These are phyloP conservation scores for Aphelocoma californica DNA, from an alignment of 2,797 vertebrate species.

Conservation along the genomic window DNA sequence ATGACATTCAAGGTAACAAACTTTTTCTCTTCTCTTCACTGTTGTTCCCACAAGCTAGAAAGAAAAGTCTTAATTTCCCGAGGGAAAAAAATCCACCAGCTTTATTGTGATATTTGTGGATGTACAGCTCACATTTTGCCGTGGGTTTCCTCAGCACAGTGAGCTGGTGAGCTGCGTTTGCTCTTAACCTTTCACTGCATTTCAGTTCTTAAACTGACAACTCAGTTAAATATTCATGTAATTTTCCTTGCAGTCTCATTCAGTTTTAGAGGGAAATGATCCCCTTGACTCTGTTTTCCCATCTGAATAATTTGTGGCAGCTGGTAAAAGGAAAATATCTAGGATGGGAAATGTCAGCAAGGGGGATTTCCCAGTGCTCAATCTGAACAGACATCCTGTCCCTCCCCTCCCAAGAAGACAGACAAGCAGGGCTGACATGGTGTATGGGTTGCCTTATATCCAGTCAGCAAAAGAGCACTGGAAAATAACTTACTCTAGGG, in stretches of 20 bases:
- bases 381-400: not conserved
- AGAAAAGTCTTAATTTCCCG: not conserved
- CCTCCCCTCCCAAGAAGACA: accelerated
- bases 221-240: not conserved
- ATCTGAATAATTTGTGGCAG: not conserved
- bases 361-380: not conserved
- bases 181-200: not conserved
- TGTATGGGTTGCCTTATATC: not conserved
- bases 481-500: not conserved
- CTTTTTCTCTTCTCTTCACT: not conserved
- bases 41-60: not conserved
- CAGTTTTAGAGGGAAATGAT: not conserved
- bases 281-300: not conserved
- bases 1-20: conserved; percentile 93
- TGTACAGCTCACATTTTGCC: not conserved
- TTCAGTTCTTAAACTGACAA: not conserved
- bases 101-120: not conserved
- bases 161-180: not conserved
- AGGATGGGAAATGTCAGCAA: not conserved
- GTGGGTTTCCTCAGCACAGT: not conserved
- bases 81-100: not conserved
- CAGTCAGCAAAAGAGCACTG: not conserved
- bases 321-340: not conserved
- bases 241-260: not conserved
- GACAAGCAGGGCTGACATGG: not conserved